A percentile compares a stretch with the other conserved stretches of the same genome.
Evolutionary conservation across 2,888 invertebrate genomes (phyloP).

Genomic region (Caenorhabditis uteleia): DNA sequence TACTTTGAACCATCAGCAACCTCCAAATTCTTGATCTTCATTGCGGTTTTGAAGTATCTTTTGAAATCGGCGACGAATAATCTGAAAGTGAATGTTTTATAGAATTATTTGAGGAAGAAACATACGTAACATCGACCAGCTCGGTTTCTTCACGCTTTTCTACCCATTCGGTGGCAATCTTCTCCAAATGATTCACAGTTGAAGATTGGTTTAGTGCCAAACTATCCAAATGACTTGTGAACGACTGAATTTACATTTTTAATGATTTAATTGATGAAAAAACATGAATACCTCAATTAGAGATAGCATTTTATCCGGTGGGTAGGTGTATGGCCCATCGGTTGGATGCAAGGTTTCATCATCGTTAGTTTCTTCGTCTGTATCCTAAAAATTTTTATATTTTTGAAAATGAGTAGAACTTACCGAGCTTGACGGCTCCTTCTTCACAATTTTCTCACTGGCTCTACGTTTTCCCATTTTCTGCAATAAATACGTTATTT

Average conservation of each 20-base stretch:
- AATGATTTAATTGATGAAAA: background rate
- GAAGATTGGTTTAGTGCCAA: no score
- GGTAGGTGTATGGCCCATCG: constrained; percentile 3
- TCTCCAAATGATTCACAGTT: constrained; percentile 19
- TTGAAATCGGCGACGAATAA: constrained; percentile 7
- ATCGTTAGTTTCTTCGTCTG: constrained; percentile 13
- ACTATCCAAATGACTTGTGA: no score
- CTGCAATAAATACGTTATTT: no score
- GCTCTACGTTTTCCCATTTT: no score
- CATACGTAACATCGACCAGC: constrained; percentile 10
- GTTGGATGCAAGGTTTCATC: background rate
- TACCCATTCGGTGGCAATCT: constrained; percentile 8
- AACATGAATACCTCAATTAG: constrained; percentile 4
- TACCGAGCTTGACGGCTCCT: no score
- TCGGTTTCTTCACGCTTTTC: constrained; percentile 1
- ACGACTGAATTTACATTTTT: no score
- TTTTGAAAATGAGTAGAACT: background rate
- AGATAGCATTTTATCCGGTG: constrained; percentile 14
- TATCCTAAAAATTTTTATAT: constrained; percentile 8
- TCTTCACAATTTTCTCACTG: no score
- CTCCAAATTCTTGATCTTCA: background rate
- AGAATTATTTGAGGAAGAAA: background rate
- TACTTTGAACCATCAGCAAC: background rate
- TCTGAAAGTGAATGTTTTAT: constrained; percentile 5
- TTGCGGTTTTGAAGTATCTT: constrained; percentile 11